These are phyloP conservation scores for Ricordea florida DNA, from an alignment of 92 coral and sea anemone genomes.

Conservation along the genomic window DNA sequence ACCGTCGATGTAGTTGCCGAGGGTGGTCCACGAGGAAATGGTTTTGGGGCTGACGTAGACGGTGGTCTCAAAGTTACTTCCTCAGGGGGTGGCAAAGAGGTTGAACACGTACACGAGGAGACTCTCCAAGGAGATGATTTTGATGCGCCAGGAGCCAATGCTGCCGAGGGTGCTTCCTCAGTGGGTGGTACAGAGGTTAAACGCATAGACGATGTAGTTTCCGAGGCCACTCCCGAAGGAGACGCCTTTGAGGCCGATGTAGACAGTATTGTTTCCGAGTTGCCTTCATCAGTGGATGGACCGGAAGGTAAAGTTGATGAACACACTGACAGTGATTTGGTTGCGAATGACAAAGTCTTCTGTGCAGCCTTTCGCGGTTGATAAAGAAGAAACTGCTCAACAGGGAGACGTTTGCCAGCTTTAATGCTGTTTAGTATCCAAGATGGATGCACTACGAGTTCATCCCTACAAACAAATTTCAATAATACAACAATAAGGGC, in stretches of 20 bases:
- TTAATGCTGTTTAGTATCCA: constrained; percentile 95
- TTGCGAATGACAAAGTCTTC: constrained; percentile 41
- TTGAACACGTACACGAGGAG: too few species aligned
- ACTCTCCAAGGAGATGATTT: too few species aligned
- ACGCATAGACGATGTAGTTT: background rate
- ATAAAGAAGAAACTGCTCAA: constrained; percentile 77
- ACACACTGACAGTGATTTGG: background rate
- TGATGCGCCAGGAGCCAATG: too few species aligned
- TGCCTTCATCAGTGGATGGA: background rate
- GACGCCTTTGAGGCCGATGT: background rate
- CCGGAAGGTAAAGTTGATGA: background rate
- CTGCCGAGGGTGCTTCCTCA: too few species aligned
- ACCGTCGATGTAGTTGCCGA: too few species aligned
- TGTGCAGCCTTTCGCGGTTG: constrained; percentile 69
- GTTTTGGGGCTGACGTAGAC: too few species aligned
- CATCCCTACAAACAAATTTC: constrained; percentile 68
- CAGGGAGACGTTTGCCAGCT: constrained; percentile 65
- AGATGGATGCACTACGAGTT: constrained; percentile 91
- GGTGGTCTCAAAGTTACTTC: too few species aligned
- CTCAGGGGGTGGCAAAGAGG: too few species aligned
- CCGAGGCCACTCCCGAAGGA: background rate
- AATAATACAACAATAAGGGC: too few species aligned
- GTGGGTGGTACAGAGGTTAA: background rate
- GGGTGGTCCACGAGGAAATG: too few species aligned
- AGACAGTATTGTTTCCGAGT: background rate